Evolutionary conservation across 2,113 vertebrate species (phyloP).

Genomic region (Gymnorhina tibicen): DNA sequence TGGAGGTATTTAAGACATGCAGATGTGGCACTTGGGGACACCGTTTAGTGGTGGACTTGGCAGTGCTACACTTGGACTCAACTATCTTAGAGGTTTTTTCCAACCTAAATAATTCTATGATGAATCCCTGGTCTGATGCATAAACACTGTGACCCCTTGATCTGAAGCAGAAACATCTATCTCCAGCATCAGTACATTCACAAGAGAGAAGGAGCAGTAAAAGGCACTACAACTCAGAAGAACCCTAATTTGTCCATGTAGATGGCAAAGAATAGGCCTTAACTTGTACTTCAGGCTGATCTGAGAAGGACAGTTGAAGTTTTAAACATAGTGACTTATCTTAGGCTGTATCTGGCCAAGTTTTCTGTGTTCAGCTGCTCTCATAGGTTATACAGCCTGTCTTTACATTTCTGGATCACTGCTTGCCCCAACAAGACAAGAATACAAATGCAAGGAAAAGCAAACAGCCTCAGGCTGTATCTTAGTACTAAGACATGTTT

Average conservation of each 20-base stretch:
- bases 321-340: constrained; percentile 1
- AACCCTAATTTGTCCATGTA: neutral
- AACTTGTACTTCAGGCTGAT: neutral
- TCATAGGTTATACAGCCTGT: neutral
- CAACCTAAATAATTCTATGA: neutral
- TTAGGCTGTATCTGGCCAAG: neutral
- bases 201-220: neutral
- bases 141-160: neutral
- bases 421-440: constrained; percentile 1
- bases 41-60: neutral
- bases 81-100: neutral
- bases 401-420: neutral
- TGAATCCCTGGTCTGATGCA: neutral
- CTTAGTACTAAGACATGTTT: neutral
- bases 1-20: neutral
- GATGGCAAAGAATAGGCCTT: neutral
- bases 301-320: neutral
- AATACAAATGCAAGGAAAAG: constrained; percentile 3
- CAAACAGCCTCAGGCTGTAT: neutral
- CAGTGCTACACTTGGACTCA: neutral
- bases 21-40: neutral
- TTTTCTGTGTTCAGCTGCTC: constrained; percentile 16
- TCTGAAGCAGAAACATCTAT: neutral
- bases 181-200: neutral
- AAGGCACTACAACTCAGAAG: neutral